phyloP scores from a whole-genome alignment of 1,140 invertebrate genomes.

The Drosophila bocki region DNA sequence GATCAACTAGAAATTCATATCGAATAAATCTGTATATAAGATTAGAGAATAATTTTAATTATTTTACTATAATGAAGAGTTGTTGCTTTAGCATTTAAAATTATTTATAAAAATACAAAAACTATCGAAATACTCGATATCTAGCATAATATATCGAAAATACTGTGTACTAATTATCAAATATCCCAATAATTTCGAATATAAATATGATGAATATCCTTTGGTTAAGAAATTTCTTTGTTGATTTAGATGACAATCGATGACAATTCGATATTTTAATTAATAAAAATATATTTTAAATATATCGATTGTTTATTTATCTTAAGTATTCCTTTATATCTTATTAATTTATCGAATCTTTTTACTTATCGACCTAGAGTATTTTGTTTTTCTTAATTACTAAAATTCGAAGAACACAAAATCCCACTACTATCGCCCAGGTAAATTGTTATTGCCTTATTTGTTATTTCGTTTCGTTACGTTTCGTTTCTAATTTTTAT shows the following conservation, averaged over 20 bases:
- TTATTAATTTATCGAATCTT: not conserved
- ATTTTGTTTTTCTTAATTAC: not conserved
- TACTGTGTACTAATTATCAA: no score
- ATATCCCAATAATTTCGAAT: no score
- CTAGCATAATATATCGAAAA: not conserved
- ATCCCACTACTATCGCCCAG: conserved; percentile 10
- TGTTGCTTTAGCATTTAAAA: not conserved
- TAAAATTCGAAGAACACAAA: not conserved
- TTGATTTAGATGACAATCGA: not conserved
- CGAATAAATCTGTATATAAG: no score
- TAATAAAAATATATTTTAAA: not conserved
- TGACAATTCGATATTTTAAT: no score
- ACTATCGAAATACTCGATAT: not conserved
- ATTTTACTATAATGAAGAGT: no score
- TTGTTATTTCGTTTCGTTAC: conserved; percentile 10
- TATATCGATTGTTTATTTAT: not conserved
- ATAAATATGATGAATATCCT: no score
- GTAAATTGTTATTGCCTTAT: conserved; percentile 25
- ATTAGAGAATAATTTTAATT: no score
- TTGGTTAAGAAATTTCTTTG: not conserved
- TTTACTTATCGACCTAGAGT: not conserved
- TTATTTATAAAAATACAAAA: not conserved
- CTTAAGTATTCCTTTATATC: not conserved
- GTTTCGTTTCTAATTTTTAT: conserved; percentile 39
- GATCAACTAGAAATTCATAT: not conserved